Percentiles rank a stretch among this genome's conserved stretches.
These are phyloP conservation scores for Ursus arctos DNA, from an alignment of 2,113 vertebrate genomes.

Conservation along the genomic window DNA sequence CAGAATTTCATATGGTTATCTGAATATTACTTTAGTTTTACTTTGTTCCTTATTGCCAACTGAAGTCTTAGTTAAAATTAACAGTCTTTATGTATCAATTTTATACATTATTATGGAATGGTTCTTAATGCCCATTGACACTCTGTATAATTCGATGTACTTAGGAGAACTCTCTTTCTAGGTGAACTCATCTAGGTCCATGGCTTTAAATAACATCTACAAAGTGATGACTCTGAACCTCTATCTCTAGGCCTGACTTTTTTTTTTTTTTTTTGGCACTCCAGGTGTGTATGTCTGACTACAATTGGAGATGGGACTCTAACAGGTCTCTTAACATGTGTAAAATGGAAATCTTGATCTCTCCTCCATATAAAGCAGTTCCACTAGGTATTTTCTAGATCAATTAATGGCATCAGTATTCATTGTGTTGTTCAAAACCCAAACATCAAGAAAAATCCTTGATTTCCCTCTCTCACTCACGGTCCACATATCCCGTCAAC, in stretches of 20 bases:
- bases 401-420: neutral
- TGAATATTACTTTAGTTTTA: neutral
- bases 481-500: too few species aligned
- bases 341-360: neutral
- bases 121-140: neutral
- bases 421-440: neutral
- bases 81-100: neutral
- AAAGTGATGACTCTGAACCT: neutral
- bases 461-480: neutral
- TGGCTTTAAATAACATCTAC: rapidly evolving
- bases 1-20: neutral
- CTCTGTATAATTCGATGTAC: neutral
- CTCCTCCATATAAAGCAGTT: neutral
- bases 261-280: neutral
- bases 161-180: neutral
- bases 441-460: neutral
- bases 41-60: neutral
- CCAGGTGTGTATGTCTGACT: too few species aligned
- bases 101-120: neutral
- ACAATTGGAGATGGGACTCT: neutral
- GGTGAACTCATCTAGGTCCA: rapidly evolving
- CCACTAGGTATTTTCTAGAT: neutral
- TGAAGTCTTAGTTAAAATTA: neutral
- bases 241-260: neutral
- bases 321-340: neutral